phyloP scores from a whole-genome alignment of 2,113 vertebrate genomes.

The Colistium nudipinnis region DNA sequence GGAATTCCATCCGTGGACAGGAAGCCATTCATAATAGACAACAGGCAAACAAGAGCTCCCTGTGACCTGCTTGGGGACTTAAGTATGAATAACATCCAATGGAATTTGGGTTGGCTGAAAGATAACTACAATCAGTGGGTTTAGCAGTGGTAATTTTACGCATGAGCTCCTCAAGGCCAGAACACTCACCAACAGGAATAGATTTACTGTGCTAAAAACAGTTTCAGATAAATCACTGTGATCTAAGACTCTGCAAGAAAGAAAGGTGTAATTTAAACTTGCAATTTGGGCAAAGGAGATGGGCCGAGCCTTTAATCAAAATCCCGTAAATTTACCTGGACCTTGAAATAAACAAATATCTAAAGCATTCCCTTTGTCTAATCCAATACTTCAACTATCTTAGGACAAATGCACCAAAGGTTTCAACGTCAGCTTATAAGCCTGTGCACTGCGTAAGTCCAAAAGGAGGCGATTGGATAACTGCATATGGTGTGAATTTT shows the following conservation, averaged over 20 bases:
- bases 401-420: no score
- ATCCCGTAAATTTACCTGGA: neutral
- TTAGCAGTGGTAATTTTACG: slow-evolving; percentile 43
- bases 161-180: slow-evolving; percentile 43
- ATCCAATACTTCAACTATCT: no score
- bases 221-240: slow-evolving; percentile 28
- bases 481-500: neutral
- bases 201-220: slow-evolving; percentile 40
- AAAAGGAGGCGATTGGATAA: neutral
- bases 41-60: neutral
- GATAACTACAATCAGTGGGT: slow-evolving; percentile 40
- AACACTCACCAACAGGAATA: slow-evolving; percentile 39
- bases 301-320: neutral
- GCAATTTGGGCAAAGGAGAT: neutral
- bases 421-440: neutral
- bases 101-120: slow-evolving; percentile 33
- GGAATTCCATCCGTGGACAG: slow-evolving; percentile 17
- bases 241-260: slow-evolving; percentile 1
- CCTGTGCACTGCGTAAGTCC: neutral
- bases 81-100: slow-evolving; percentile 43
- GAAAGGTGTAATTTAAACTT: slow-evolving; percentile 12
- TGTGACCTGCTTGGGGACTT: slow-evolving; percentile 29
- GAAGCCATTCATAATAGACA: slow-evolving; percentile 22
- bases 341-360: neutral
- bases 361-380: neutral